These are phyloP conservation scores for Gibbula magus DNA, from an alignment of 2,888 invertebrate genomes.

Conservation along the genomic window DNA sequence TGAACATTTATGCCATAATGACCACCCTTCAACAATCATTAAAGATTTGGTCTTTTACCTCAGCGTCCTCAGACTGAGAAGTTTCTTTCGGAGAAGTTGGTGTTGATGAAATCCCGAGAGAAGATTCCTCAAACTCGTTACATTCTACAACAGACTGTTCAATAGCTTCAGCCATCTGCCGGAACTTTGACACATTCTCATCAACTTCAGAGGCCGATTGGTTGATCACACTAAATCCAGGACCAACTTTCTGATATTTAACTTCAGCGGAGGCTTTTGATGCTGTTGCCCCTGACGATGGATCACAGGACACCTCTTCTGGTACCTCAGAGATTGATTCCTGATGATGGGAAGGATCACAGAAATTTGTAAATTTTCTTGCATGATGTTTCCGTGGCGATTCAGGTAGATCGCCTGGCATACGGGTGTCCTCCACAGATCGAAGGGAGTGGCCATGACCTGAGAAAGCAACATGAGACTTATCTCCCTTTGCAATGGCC, in stretches of 20 bases:
- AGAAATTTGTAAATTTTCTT: conserved; percentile 54
- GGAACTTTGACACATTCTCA: conserved; percentile 53
- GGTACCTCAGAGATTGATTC: conserved; percentile 60
- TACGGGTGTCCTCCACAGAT: conserved; percentile 13
- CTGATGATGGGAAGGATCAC: conserved; percentile 50
- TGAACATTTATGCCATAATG: too few species aligned
- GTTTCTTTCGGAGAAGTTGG: too few species aligned
- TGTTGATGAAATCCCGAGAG: neutral
- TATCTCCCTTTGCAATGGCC: conserved; percentile 47
- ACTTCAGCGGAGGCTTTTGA: conserved; percentile 4
- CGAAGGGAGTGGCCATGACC: conserved; percentile 61
- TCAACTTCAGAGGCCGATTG: conserved; percentile 50
- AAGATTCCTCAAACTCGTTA: conserved; percentile 4
- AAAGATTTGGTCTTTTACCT: too few species aligned
- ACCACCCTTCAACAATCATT: too few species aligned
- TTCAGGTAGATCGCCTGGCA: conserved; percentile 31
- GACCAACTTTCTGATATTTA: conserved; percentile 63
- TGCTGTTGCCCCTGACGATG: conserved; percentile 22
- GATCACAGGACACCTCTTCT: conserved; percentile 32
- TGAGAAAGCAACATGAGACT: conserved; percentile 49
- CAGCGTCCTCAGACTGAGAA: too few species aligned
- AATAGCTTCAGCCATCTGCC: conserved; percentile 56
- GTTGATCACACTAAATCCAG: conserved; percentile 65
- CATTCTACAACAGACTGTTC: conserved; percentile 43
- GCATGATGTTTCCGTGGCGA: conserved; percentile 30